Base-by-base conservation (phyloP, 2,888 invertebrate species). In the Hermaeophaga mercurialis region DNA sequence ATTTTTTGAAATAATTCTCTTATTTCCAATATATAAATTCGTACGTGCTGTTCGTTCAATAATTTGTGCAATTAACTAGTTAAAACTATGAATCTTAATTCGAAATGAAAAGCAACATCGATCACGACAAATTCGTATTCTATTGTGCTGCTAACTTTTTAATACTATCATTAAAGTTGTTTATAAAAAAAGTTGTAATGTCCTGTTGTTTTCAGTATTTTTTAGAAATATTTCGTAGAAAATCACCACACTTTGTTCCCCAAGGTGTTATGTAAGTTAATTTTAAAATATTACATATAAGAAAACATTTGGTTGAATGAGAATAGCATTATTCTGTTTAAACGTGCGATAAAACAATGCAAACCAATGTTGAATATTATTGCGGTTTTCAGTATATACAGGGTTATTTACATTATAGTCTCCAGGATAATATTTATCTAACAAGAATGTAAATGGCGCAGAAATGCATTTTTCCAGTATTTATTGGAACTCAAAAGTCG, bases 181-280 rank as follows among this genome's bases (percentile, higher is more conserved):
- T 7, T 7, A 8, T 26, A 26, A 8, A 8, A 4, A 31, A 12
- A 4, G 11, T 3, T 31, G 12, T 11, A n/a, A 39, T 39, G 39
- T 39, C 19, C 11, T 6, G 3, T 39, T 22, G 9, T 1, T n/a
- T 39, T 39, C 39, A 7, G 19, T 7, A 11, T 39, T 22, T 39
- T 18, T n/a, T 39, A 6, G 39, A n/a, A 7, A n/a, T 39, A 19
- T 39, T 39, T 39, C 9, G 19, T n/a, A 19, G 19, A 39, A 39
- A 39, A 39, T n/a, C 39, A 9, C 19, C 3, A n/a, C n/a, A n/a
- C 19, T 8, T 39, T 9, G n/a, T 39, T 19, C 39, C 39, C 5
- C 12, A 11, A 3, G 39, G 39, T 8, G 19, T 22, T 19, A 19
- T 39, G 39, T 39, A 39, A 39, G 39, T 39, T 18, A 38, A 9